A percentile compares a stretch with the other conserved stretches of the same genome.
Evolutionary conservation across 2,797 vertebrate genomes (phyloP).

Genomic region (Sciurus carolinensis): DNA sequence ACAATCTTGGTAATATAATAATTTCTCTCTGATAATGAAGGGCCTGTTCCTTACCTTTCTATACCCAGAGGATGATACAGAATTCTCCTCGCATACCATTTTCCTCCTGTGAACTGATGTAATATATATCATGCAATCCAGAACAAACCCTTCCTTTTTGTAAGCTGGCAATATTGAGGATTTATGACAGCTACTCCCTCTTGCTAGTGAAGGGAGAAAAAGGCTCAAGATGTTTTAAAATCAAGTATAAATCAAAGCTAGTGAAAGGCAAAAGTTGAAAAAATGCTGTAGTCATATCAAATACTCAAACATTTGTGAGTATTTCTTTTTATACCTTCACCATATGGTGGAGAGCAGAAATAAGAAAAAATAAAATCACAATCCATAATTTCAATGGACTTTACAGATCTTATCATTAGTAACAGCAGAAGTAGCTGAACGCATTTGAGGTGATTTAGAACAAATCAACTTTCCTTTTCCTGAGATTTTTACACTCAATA

Average conservation of each 20-base stretch:
- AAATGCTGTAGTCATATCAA: constrained; percentile 49
- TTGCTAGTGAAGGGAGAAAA: constrained; percentile 37
- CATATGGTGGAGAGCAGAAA: constrained; percentile 61
- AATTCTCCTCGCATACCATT: background rate
- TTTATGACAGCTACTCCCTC: constrained; percentile 54
- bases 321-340: constrained; percentile 58
- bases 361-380: constrained; percentile 61
- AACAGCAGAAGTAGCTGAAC: constrained; percentile 21
- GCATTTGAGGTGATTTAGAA: constrained; percentile 20
- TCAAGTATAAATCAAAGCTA: constrained; percentile 71
- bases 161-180: constrained; percentile 44
- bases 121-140: constrained; percentile 19
- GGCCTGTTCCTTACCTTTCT: background rate
- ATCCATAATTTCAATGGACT: constrained; percentile 62
- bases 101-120: background rate
- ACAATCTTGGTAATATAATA: background rate
- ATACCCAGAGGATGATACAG: background rate
- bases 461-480: constrained; percentile 12
- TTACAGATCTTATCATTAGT: constrained; percentile 52
- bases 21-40: background rate
- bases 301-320: constrained; percentile 70
- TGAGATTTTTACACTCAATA: background rate
- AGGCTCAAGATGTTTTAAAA: constrained; percentile 66
- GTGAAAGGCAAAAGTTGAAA: constrained; percentile 61
- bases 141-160: constrained; percentile 61